Conservation (phyloP, 2,113 vertebrate genomes). For the Sebastes fasciatus region DNA sequence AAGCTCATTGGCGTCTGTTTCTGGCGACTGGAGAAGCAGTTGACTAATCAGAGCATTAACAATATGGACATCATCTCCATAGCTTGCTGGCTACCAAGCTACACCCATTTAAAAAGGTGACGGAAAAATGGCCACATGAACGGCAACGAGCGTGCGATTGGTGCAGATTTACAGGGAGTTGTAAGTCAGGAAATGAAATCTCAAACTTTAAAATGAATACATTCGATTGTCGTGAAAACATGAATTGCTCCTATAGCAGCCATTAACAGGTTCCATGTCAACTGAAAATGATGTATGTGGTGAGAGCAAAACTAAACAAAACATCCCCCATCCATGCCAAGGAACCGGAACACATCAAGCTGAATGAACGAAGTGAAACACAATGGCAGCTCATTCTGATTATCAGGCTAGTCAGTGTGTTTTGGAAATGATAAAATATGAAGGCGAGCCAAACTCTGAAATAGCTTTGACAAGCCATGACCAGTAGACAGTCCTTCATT, state of each 20-base stretch:
- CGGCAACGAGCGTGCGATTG: no score
- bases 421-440: conserved; percentile 4
- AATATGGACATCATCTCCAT: no score
- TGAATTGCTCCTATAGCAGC: neutral
- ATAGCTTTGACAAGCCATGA: neutral
- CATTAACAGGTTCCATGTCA: neutral
- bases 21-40: no score
- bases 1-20: no score
- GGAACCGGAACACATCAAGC: neutral
- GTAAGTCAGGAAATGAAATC: neutral
- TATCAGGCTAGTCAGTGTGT: neutral
- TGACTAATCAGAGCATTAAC: no score
- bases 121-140: no score
- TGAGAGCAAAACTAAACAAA: neutral
- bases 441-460: conserved; percentile 4
- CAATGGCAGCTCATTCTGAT: neutral
- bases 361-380: neutral
- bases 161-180: no score
- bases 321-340: neutral
- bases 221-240: neutral
- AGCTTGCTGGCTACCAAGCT: no score
- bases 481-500: neutral
- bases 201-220: neutral
- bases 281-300: neutral
- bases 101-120: no score